These are phyloP conservation scores for Tridacna gigas DNA, from an alignment of 2,888 invertebrate species.

Conservation along the genomic window DNA sequence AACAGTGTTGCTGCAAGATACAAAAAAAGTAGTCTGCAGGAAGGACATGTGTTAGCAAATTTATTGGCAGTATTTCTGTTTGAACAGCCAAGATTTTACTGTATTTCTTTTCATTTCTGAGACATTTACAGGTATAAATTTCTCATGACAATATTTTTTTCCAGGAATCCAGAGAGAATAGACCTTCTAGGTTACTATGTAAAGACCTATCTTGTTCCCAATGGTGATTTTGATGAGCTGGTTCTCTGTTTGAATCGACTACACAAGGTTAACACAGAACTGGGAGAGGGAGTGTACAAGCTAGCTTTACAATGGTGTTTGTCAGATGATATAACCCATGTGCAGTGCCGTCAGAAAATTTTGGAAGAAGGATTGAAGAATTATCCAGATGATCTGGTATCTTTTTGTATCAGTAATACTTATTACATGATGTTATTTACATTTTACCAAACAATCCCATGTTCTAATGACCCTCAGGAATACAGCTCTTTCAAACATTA, in stretches of 20 bases:
- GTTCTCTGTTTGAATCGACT: constrained; percentile 39
- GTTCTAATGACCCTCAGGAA: no score
- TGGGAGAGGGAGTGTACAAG: constrained; percentile 37
- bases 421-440: no score
- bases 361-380: constrained; percentile 49
- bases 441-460: no score
- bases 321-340: constrained; percentile 25
- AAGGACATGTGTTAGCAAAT: no score
- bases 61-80: no score
- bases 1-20: no score
- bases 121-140: neutral
- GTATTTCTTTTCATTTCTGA: no score
- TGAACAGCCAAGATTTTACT: no score
- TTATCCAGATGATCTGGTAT: constrained; percentile 57
- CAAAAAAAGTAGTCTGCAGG: no score
- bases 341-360: constrained; percentile 46
- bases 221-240: constrained; percentile 47
- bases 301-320: constrained; percentile 46
- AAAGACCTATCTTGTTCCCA: constrained; percentile 45
- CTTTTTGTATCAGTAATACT: no score
- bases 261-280: constrained; percentile 29
- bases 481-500: neutral
- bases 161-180: constrained; percentile 7
- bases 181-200: constrained; percentile 27
- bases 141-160: neutral